Conservation (phyloP, 2,888 invertebrate genomes). For the Pedicia rivosa region DNA sequence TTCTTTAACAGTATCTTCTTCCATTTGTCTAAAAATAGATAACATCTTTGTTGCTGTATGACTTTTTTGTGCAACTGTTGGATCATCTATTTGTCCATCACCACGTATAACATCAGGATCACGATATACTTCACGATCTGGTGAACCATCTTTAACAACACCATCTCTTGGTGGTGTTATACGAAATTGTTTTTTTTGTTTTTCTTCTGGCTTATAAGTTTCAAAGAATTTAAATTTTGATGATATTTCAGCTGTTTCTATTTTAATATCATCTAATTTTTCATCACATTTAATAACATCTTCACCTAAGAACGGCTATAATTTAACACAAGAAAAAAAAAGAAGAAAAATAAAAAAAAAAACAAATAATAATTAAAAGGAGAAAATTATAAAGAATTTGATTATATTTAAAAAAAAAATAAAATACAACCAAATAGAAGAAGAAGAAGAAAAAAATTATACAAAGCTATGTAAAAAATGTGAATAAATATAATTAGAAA, state of each 20-base stretch:
- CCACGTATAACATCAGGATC: constrained; percentile 56
- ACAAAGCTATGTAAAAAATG: no score
- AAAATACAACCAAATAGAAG: no score
- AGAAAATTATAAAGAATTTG: no score
- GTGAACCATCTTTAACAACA: constrained; percentile 36
- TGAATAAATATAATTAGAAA: no score
- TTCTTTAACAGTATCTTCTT: constrained; percentile 45
- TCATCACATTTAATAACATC: constrained; percentile 62
- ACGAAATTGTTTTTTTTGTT: constrained; percentile 56
- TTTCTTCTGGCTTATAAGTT: constrained; percentile 58
- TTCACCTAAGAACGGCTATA: constrained; percentile 23
- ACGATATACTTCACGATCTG: constrained; percentile 47
- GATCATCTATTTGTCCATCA: constrained; percentile 38
- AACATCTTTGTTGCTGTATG: constrained; percentile 79
- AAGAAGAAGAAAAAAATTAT: no score
- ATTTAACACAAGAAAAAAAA: no score
- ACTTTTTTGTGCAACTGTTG: constrained; percentile 32
- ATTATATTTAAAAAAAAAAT: no score
- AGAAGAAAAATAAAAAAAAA: no score
- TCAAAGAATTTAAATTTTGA: constrained; percentile 85
- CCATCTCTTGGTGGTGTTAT: constrained; percentile 80
- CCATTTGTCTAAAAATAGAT: constrained; percentile 76
- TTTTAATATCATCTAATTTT: constrained; percentile 56
- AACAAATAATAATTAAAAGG: no score
- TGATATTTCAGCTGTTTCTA: constrained; percentile 68